phyloP scores from a whole-genome alignment of 2,113 vertebrate species.

The Callipepla squamata region DNA sequence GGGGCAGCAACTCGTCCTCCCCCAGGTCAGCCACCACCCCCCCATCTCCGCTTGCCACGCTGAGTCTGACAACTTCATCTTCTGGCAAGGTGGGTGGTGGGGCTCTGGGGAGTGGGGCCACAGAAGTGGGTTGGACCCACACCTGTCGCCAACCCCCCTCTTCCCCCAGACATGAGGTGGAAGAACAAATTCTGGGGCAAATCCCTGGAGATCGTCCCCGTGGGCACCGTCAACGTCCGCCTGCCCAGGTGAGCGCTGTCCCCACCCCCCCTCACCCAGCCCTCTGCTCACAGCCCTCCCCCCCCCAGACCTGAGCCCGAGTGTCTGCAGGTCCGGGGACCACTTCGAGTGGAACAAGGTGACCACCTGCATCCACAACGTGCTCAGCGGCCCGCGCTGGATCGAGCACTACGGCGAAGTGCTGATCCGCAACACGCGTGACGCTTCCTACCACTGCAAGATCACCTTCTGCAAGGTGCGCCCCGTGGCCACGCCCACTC shows the following conservation, averaged over 20 bases:
- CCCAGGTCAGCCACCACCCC: conserved; percentile 90
- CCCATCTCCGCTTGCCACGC: conserved; percentile 90
- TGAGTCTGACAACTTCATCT: conserved; percentile 88
- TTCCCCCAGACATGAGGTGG: conserved; percentile 88
- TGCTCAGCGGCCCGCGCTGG: conserved; percentile 90
- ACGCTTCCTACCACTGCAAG: conserved; percentile 87
- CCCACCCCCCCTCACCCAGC: accelerated
- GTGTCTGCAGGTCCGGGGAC: conserved; percentile 82
- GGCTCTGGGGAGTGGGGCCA: background rate
- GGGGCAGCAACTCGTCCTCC: background rate
- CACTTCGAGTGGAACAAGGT: conserved; percentile 96
- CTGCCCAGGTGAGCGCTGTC: conserved; percentile 82
- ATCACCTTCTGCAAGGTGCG: conserved; percentile 91
- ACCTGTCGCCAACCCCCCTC: background rate
- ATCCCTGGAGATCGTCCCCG: conserved; percentile 89
- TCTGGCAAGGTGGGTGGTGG: conserved; percentile 89
- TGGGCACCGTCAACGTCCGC: conserved; percentile 85
- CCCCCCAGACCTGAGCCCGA: background rate
- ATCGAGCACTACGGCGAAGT: conserved; percentile 94
- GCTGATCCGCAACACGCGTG: conserved; percentile 85
- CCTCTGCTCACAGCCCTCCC: too few species aligned
- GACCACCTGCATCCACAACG: conserved; percentile 93
- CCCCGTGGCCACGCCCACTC: background rate
- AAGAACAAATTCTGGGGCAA: conserved; percentile 98
- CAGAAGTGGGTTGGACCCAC: background rate